Base-by-base conservation (phyloP, 1,140 invertebrate species). In the Neoseiulus cucumeris region DNA sequence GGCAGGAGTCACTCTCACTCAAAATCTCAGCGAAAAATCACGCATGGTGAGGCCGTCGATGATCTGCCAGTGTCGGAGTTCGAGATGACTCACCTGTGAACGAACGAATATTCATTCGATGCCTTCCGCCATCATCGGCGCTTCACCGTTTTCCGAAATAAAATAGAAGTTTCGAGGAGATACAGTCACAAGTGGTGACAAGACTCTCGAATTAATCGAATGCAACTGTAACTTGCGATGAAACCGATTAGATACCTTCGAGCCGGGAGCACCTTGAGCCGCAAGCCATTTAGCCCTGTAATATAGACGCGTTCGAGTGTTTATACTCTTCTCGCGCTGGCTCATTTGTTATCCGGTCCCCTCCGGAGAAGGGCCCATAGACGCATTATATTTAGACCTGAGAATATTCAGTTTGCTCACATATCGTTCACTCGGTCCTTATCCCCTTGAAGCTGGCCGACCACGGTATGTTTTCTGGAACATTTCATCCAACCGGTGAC, bases 401-500 rank as follows among this genome's bases (percentile, higher is more conserved):
- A 9, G 9, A 39, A 39, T 39, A 39, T 39, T 39, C 33, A 42
- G 20, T 14, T 20, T 67, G 82, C 85, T 84, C 79, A 91, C 89
- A 91, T 87, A 74, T 87, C 82, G 74, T 91, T 85, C 65, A 91
- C 77, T 68, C 82, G 80, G 7, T 81, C 76, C 73, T 86, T 87
- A 17, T 79, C 79, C 25, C 89, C 89, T 77, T 92, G 86, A 74
- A 91, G 81, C 76, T 89, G 88, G 22, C 89, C 89, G 0, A 87
- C 78, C 59, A 91, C 86, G 7, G 88, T 88, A 29, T 88, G 88
- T 68, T 80, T 81, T 74, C 85, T 87, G n/a, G 83, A 84, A 72
- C 90, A 89, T 74, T 91, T 91, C 65, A 91, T 85, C 89, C 89
- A 92, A n/a, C 89, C 89, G 30, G 81, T 81, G 17, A 91, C 79